Evolutionary conservation across 2,797 vertebrate genomes (phyloP).

Genomic region (Nyctibius grandis): DNA sequence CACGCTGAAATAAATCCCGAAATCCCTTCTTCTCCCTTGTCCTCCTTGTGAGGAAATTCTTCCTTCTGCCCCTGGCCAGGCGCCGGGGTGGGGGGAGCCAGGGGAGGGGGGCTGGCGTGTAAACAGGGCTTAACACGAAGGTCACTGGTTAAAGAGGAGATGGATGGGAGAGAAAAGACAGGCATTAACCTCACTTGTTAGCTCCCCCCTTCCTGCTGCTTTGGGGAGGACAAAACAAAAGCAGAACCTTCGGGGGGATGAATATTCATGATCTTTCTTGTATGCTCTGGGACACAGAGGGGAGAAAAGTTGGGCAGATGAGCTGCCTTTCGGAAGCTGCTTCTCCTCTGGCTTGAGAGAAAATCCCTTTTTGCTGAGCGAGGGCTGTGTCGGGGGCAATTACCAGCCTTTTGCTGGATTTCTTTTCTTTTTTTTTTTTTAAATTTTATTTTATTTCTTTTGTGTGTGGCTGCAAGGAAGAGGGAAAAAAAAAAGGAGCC

Average conservation of each 20-base stretch:
- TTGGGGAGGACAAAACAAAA: conserved; percentile 50
- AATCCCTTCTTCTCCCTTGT: conserved; percentile 4
- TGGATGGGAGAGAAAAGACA: conserved; percentile 20
- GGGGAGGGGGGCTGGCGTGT: neutral
- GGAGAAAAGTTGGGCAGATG: conserved; percentile 58
- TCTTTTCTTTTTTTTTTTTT: neutral
- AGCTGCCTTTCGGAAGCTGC: conserved; percentile 3
- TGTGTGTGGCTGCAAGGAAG: neutral
- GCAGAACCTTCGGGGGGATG: conserved; percentile 12
- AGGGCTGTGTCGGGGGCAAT: neutral
- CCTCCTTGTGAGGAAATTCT: neutral
- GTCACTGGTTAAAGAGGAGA: conserved; percentile 52
- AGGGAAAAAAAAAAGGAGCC: neutral
- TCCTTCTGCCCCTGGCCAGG: conserved; percentile 11
- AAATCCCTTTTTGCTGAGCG: conserved; percentile 34
- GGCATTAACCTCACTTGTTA: conserved; percentile 46
- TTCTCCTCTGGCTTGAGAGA: neutral
- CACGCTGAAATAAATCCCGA: conserved; percentile 8
- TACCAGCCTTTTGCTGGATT: neutral
- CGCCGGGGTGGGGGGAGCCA: neutral
- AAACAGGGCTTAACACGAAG: conserved; percentile 59
- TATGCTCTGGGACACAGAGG: neutral
- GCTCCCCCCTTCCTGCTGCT: neutral
- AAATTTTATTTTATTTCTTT: neutral
- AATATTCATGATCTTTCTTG: conserved; percentile 22